Evolutionary conservation across 2,888 invertebrate species (phyloP).

Genomic region (Molorchus minor): DNA sequence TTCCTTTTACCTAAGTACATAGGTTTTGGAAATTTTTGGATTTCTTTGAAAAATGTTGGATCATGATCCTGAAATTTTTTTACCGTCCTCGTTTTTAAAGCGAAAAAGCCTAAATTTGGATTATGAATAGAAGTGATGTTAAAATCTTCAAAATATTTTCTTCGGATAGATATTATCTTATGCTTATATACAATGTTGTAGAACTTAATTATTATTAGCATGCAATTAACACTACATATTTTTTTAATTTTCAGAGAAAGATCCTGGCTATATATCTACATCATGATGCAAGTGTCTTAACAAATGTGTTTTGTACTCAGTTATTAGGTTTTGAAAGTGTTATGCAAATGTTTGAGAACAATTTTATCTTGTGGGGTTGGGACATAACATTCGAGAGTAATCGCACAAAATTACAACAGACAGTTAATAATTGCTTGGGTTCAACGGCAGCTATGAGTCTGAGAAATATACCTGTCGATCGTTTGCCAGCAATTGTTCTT

Average conservation of each 20-base stretch:
- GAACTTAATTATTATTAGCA: too few species aligned
- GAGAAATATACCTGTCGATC: constrained; percentile 85
- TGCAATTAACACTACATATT: too few species aligned
- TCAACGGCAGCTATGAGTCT: constrained; percentile 85
- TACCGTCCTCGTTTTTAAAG: too few species aligned
- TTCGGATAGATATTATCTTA: too few species aligned
- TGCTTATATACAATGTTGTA: too few species aligned
- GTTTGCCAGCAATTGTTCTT: constrained; percentile 85
- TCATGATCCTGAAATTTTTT: too few species aligned
- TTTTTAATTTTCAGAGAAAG: constrained; percentile 77
- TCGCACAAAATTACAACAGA: constrained; percentile 78
- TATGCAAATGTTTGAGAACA: constrained; percentile 85
- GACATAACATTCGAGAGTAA: constrained; percentile 92
- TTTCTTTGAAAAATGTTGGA: too few species aligned
- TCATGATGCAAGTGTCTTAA: constrained; percentile 92
- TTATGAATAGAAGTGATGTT: too few species aligned
- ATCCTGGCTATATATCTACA: constrained; percentile 95
- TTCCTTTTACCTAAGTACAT: too few species aligned
- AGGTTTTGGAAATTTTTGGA: too few species aligned
- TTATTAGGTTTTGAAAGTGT: constrained; percentile 91
- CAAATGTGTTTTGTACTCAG: constrained; percentile 97
- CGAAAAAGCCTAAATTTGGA: too few species aligned
- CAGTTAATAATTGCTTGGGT: constrained; percentile 81
- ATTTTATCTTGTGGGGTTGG: constrained; percentile 97
- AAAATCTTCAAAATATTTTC: too few species aligned